Evolutionary conservation across 2,888 invertebrate genomes (phyloP).

Genomic region (Eupithecia insigniata): DNA sequence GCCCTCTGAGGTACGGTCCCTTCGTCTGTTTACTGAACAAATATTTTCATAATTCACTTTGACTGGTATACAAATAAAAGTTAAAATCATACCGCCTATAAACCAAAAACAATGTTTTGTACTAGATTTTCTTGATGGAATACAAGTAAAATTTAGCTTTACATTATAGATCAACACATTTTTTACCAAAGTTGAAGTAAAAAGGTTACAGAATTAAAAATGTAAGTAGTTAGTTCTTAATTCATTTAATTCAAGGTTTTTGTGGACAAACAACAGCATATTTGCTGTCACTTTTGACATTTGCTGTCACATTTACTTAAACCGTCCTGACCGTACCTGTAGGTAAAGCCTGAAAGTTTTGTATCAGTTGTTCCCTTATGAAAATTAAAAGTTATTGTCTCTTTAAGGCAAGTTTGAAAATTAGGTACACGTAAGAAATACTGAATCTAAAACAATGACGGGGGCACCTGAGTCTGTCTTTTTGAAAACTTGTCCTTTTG

Average conservation of each 20-base stretch:
- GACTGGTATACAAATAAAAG: conserved; percentile 49
- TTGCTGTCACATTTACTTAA: no score
- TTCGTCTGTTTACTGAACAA: conserved; percentile 67
- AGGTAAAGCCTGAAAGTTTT: no score
- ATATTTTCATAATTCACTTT: conserved; percentile 75
- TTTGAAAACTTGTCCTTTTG: no score
- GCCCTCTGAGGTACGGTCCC: conserved; percentile 55
- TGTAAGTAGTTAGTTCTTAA: not conserved
- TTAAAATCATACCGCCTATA: conserved; percentile 14
- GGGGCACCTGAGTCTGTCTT: no score
- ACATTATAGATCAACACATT: not conserved
- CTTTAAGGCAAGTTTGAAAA: no score
- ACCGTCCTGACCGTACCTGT: no score
- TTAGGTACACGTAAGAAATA: no score
- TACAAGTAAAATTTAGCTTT: not conserved
- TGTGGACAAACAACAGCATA: not conserved
- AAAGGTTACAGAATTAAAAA: not conserved
- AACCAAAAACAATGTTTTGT: not conserved
- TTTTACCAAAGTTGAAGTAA: not conserved
- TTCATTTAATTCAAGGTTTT: not conserved
- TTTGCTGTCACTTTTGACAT: no score
- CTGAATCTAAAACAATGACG: no score
- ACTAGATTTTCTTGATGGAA: not conserved
- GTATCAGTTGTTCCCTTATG: no score
- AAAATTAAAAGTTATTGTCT: no score